Base-by-base conservation (phyloP, 2,888 invertebrate species). In the Dusona sp. region DNA sequence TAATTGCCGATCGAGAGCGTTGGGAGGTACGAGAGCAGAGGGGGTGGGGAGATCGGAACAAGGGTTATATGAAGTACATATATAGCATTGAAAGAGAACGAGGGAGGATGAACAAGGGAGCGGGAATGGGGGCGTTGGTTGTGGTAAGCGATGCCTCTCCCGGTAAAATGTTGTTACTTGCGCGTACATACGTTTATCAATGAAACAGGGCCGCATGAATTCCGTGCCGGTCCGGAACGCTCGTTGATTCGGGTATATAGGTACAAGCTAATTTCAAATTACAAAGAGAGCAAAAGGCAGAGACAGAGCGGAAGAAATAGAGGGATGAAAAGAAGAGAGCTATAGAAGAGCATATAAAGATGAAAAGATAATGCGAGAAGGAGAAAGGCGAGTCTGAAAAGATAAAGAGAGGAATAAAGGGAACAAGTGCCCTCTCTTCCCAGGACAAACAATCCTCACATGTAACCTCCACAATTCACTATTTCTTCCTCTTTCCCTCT, bases 111-210 rank as follows among this genome's bases (percentile, higher is more conserved):
- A n/a, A 51, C 11, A n/a, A 65, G 25, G 51, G 80, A 33, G 22
- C 38, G 65, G 45, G 57, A 38, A 42, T 8, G 61, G 38, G 65
- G 13, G 54, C 42, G 38, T 61, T 19, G 19, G 45, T 65, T 54
- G 64, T 29, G 75, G 77, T 64, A 86, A 73, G 45, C 70, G 72
- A 68, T 78, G 25, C 80, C 48, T 65, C 54, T 45, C 45, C 48
- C 51, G 22, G 45, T 73, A 78, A 83, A 86, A 86, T 83, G 77
- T 82, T 74, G 85, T 79, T 81, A 70, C 79, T 67, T 74, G 45
- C 38, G 33, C 65, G 42, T 74, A 51, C 79, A 81, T 74, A 73
- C 77, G 83, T 86, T 86, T 83, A 83, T 86, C 86, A 83, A 86
- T 83, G 86, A 80, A 83, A 86, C 83, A 80, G 45, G 57, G 72